phyloP scores from a whole-genome alignment of 2,113 vertebrate species.

The Melanocharis versteri region DNA sequence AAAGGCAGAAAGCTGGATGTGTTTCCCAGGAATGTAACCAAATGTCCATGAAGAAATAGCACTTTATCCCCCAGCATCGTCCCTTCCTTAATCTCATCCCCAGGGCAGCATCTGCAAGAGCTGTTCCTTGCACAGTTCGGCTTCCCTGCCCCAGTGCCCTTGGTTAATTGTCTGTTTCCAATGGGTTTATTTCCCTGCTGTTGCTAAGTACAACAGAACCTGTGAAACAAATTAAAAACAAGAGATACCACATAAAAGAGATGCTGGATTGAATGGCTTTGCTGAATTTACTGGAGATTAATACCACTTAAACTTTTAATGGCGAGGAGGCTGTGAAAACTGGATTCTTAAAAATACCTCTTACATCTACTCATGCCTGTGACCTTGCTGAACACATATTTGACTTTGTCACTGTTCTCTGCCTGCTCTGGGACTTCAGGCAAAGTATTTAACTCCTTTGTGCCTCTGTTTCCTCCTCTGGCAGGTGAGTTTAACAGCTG shows the following conservation, averaged over 20 bases:
- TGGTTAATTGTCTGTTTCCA: conserved; percentile 62
- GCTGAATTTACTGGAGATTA: conserved; percentile 27
- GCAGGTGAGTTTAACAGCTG: not conserved
- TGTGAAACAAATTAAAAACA: conserved; percentile 43
- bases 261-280: conserved; percentile 18
- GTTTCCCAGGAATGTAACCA: not conserved
- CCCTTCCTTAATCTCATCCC: not conserved
- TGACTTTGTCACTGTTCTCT: not conserved
- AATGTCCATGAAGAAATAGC: not conserved
- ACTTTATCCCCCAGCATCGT: not conserved
- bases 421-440: not conserved
- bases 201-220: conserved; percentile 11
- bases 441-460: not conserved
- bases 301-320: not conserved
- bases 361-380: not conserved
- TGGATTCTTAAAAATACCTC: not conserved
- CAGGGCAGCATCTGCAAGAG: conserved; percentile 2
- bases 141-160: conserved; percentile 43
- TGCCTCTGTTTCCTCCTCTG: not conserved
- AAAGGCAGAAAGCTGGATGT: not conserved
- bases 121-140: conserved; percentile 9
- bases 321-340: conserved; percentile 9
- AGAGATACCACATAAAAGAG: conserved; percentile 28
- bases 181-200: conserved; percentile 49
- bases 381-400: not conserved